Base-by-base conservation (phyloP, 2,797 vertebrate species). In the Chaenodraco wilsoni region DNA sequence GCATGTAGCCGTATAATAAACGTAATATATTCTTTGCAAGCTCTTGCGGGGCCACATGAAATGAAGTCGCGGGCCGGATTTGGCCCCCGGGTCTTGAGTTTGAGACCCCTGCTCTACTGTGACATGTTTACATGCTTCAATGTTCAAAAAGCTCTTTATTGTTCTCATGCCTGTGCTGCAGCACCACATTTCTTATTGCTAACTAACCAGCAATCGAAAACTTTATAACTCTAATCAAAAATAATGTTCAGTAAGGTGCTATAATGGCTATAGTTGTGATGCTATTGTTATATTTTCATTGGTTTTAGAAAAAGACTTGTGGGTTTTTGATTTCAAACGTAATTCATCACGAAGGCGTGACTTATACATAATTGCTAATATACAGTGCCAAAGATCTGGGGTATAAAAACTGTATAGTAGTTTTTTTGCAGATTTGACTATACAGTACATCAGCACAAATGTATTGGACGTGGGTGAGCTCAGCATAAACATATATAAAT, bases 401-500 rank as follows among this genome's bases (percentile, higher is more conserved):
- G 44, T 44, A 33, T 3, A 23, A 19, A 40, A 59, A 61, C n/a
- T 17, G 12, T 40, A n/a, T 19, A 57, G 9, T 52, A 3, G n/a
- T 4, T 46, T 2, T 46, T 33, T 31, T 7, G 5, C 2, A 48
- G 8, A 70, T 66, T 33, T 55, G 3, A 74, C 51, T 65, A 43
- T 10, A 33, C 15, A 31, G 0, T 44, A 57, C 41, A 64, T 43
- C 9, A 56, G 40, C n/a, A 14, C 8, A 52, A 21, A 63, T 13
- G 11, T 27, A 67, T 17, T 19, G 45, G 41, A 16, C 33, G 64
- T 9, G 57, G 45, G 44, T 31, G 37, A 41, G 43, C 37, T 69
- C 6, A 40, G 31, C 51, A 7, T 56, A 16, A 74, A 79, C 46
- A 62, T 68, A 72, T 27, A 21, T 56, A 19, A 51, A 2, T 33